These are phyloP conservation scores for Philereme vetulata DNA, from an alignment of 2,888 invertebrate genomes.

Conservation along the genomic window DNA sequence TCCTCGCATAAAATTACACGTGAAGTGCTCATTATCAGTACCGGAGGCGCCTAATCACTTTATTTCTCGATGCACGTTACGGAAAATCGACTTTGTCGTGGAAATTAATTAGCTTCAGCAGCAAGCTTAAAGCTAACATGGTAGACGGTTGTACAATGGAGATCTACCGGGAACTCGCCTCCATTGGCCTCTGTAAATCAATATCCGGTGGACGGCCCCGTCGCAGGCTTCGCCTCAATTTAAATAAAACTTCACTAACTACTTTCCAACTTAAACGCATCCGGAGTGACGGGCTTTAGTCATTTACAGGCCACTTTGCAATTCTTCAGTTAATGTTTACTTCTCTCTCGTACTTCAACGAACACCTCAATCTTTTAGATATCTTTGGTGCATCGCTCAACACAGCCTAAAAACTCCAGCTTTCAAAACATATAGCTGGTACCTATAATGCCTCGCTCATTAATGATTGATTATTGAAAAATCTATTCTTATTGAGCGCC, in stretches of 20 bases:
- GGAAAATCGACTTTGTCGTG: constrained; percentile 43
- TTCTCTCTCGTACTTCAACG: no score
- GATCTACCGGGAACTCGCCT: constrained; percentile 56
- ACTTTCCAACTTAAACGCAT: constrained; percentile 47
- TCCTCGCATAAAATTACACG: constrained; percentile 14
- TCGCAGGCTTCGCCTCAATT: constrained; percentile 48
- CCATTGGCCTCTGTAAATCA: constrained; percentile 73
- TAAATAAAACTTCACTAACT: constrained; percentile 52
- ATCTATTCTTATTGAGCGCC: no score
- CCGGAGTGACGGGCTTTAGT: constrained; percentile 16
- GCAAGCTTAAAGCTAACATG: constrained; percentile 64
- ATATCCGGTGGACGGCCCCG: constrained; percentile 73
- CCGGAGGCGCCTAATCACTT: constrained; percentile 29
- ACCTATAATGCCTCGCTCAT: no score
- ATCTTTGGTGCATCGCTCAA: no score
- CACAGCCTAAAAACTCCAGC: no score
- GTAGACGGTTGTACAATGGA: constrained; percentile 36
- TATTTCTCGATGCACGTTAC: constrained; percentile 33
- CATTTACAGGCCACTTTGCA: constrained; percentile 8
- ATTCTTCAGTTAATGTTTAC: constrained; percentile 1
- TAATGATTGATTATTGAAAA: no score
- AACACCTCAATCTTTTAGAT: no score
- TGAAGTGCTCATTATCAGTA: constrained; percentile 25
- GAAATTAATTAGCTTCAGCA: constrained; percentile 67
- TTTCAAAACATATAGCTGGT: no score